Percentiles rank a stretch among this genome's conserved stretches.
phyloP scores from a whole-genome alignment of 2,797 vertebrate species.

The Aeoliscus strigatus region DNA sequence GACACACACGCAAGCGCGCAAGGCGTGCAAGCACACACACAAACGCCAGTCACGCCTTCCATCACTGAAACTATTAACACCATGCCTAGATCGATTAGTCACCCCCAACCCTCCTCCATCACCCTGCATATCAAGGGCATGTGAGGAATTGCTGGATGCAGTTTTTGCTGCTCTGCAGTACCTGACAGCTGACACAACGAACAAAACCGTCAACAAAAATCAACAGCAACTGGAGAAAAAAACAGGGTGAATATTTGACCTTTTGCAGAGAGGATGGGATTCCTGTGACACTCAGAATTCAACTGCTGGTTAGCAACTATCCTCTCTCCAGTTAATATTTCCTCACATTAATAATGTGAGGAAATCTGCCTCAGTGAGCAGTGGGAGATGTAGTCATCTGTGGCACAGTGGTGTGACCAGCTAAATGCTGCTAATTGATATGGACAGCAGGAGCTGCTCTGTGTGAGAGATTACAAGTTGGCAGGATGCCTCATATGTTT shows the following conservation, averaged over 20 bases:
- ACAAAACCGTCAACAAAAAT: no score
- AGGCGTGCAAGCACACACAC: not conserved
- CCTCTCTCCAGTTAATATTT: constrained; percentile 45
- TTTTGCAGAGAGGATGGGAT: constrained; percentile 35
- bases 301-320: constrained; percentile 53
- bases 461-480: constrained; percentile 53
- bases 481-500: constrained; percentile 21
- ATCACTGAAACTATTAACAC: constrained; percentile 67
- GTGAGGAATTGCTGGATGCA: no score
- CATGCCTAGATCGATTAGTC: constrained; percentile 54
- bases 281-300: constrained; percentile 53
- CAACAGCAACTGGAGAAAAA: constrained; percentile 4
- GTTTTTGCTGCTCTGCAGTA: no score
- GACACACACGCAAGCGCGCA: constrained; percentile 3
- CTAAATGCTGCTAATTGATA: constrained; percentile 72
- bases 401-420: constrained; percentile 57
- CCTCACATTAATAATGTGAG: constrained; percentile 65
- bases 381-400: constrained; percentile 72
- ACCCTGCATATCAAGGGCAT: constrained; percentile 6
- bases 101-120: constrained; percentile 26
- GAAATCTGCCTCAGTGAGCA: constrained; percentile 54
- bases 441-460: constrained; percentile 61
- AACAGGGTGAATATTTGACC: constrained; percentile 37
- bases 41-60: constrained; percentile 35
- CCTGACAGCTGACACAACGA: no score